These are phyloP conservation scores for Cydia amplana DNA, from an alignment of 1,140 invertebrate species.

Conservation along the genomic window DNA sequence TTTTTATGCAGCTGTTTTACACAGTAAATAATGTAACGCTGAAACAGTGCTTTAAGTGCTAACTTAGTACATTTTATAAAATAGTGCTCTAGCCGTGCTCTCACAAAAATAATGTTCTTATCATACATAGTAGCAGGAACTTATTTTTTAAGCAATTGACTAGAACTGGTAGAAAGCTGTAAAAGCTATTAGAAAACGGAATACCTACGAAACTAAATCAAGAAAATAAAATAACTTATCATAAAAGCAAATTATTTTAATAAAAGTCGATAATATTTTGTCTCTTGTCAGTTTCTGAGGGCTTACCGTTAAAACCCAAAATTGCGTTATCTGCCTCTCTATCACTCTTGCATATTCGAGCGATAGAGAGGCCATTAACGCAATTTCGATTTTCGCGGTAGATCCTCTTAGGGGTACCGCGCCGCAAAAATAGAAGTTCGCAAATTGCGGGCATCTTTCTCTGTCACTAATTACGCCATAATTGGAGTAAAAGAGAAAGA, in stretches of 20 bases:
- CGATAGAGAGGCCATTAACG: too few relatives aligned
- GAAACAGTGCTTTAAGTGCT: slow-evolving; percentile 29
- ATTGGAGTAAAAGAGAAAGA: too few relatives aligned
- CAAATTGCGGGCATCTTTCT: too few relatives aligned
- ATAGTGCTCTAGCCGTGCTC: slow-evolving; percentile 30
- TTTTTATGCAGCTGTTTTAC: slow-evolving; percentile 31
- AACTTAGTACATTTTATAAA: slow-evolving; percentile 33
- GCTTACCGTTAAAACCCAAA: too few relatives aligned
- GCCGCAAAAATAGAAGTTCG: too few relatives aligned
- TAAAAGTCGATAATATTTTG: not conserved
- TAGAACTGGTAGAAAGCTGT: slow-evolving; percentile 12
- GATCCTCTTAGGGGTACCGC: too few relatives aligned
- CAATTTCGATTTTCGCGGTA: too few relatives aligned
- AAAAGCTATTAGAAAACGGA: not conserved
- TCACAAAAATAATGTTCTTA: slow-evolving; percentile 31
- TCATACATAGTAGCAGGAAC: slow-evolving; percentile 23
- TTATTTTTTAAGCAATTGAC: slow-evolving; percentile 28
- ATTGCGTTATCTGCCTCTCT: too few relatives aligned
- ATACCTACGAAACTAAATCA: not conserved
- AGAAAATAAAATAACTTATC: not conserved
- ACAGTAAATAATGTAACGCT: slow-evolving; percentile 29
- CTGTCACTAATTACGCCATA: too few relatives aligned
- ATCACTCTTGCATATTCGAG: too few relatives aligned
- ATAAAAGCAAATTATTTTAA: not conserved
- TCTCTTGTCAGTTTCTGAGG: not conserved